Base-by-base conservation (phyloP, 2,797 vertebrate genomes). In the Neosalanx taihuensis region DNA sequence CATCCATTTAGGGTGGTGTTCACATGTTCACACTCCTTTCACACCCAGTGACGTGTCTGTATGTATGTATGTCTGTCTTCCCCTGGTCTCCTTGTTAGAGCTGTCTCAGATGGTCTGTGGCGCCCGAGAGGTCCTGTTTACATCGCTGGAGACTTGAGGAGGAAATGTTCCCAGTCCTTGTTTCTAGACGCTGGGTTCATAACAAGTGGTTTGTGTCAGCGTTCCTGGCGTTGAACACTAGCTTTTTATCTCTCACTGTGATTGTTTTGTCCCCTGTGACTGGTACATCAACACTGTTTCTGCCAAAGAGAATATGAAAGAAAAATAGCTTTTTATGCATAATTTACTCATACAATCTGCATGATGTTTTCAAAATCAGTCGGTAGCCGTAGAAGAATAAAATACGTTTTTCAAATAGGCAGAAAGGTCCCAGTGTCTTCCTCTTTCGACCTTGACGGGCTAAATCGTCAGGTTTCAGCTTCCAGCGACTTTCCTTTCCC, bases 251-350 rank as follows among this genome's bases (percentile, higher is more conserved):
- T 46, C 41, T 46, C 41, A 46, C 41, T 46, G 41, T 46, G 41
- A 46, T 46, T 13, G 41, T 46, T 46, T 46, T 12, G 41, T 6
- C 29, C 61, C 61, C 29, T 17, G 17, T n/a, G 60, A 35, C 72
- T 80, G 76, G 78, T 74, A 71, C 76, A 78, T 79, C 72, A 69
- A 46, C 61, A 72, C 41, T 29, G 56, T 64, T 31, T 33, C 4
- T 6, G 73, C 37, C 70, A 84, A 79, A 84, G 80, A 78, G 75
- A 85, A 79, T 80, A 78, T 49, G 37, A 72, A 69, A 77, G 51
- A 67, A 29, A 59, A 7, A n/a, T 5, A 1, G 1, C 12, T 3
- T 10, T 13, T 9, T 15, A 17, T 67, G 30, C 41, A 67, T 67
- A 31, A 67, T 67, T 53, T 53, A 53, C 41, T 53, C 26, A 18